phyloP scores from a whole-genome alignment of 2,888 invertebrate species.

The Metacarcinus magister region DNA sequence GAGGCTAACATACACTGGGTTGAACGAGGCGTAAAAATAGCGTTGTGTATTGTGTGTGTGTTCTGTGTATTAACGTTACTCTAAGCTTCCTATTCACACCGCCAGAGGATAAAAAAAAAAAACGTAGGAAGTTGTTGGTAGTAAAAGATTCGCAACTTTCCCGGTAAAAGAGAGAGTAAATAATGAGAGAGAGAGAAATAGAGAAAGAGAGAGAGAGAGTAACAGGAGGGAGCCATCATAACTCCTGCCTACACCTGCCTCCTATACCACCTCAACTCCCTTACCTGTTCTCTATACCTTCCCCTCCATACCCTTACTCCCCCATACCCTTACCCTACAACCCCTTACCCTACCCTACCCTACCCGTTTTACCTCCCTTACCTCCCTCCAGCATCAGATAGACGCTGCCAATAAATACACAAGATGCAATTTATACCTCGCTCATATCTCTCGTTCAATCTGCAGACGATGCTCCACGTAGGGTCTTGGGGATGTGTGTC shows the following conservation, averaged over 20 bases:
- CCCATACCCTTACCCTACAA: not conserved
- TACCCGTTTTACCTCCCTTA: not conserved
- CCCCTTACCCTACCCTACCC: not conserved
- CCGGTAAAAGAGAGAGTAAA: not conserved
- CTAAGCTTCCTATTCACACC: not conserved
- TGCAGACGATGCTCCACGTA: not conserved
- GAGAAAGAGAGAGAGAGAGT: not conserved
- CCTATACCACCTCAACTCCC: not conserved
- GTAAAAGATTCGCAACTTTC: too few species aligned
- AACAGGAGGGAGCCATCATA: not conserved
- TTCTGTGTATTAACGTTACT: not conserved
- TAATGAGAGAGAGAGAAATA: not conserved
- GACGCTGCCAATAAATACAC: not conserved
- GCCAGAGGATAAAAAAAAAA: not conserved
- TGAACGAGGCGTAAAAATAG: too few species aligned
- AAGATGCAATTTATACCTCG: constrained; percentile 8
- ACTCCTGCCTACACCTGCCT: not conserved
- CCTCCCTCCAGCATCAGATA: not conserved
- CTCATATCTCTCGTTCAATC: not conserved
- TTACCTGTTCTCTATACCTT: not conserved
- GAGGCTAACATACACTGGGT: too few species aligned
- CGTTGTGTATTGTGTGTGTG: not conserved
- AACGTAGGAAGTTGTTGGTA: not conserved
- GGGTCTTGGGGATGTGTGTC: not conserved
- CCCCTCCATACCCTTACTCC: not conserved